phyloP scores from a whole-genome alignment of 2,888 invertebrate species.

The Eupithecia insigniata region DNA sequence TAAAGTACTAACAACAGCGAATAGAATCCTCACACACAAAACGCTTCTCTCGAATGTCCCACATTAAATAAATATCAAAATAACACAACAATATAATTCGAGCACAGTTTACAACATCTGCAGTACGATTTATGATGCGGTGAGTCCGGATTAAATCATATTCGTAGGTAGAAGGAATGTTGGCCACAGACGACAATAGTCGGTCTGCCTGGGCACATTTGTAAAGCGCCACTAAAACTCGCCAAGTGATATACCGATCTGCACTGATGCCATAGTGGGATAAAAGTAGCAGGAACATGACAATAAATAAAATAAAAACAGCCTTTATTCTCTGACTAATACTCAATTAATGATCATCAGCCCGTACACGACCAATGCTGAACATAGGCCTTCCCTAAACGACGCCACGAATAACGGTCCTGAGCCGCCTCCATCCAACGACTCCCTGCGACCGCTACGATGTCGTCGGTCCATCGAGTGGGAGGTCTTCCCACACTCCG shows the following conservation, averaged over 20 bases:
- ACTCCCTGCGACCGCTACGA: too few species aligned
- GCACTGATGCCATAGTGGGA: conserved; percentile 16
- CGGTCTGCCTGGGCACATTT: conserved; percentile 24
- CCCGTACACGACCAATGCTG: too few species aligned
- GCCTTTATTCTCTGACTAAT: too few species aligned
- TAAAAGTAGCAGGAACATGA: conserved; percentile 1
- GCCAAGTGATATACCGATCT: conserved; percentile 31
- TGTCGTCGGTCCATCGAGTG: too few species aligned
- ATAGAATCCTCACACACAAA: neutral
- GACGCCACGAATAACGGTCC: too few species aligned
- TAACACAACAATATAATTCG: neutral
- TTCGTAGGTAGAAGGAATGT: conserved; percentile 17
- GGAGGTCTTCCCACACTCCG: too few species aligned
- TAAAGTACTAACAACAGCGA: too few species aligned
- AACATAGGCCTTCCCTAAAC: too few species aligned
- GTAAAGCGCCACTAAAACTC: conserved; percentile 35
- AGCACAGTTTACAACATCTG: neutral
- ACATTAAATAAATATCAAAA: neutral
- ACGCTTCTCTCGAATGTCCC: neutral
- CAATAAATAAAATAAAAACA: neutral
- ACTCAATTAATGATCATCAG: too few species aligned
- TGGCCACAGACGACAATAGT: conserved; percentile 22
- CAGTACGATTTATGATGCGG: conserved; percentile 8
- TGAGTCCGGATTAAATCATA: conserved; percentile 9
- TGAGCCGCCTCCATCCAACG: too few species aligned